Percentiles rank a stretch among this genome's conserved stretches.
phyloP scores from a whole-genome alignment of 2,113 vertebrate genomes.

The Odontophorus gujanensis region DNA sequence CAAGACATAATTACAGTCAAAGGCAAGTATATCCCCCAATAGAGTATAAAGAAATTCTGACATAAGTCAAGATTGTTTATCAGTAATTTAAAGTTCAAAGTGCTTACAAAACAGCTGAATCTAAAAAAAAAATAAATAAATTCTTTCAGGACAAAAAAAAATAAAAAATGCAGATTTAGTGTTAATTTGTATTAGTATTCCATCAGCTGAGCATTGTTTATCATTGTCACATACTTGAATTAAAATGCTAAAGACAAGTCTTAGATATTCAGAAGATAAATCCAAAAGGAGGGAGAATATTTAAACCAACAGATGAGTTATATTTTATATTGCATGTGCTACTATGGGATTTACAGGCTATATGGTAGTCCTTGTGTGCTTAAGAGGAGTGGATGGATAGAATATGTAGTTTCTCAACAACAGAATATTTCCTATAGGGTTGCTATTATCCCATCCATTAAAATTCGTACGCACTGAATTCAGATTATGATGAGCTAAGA shows the following conservation, averaged over 20 bases:
- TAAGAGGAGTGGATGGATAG: background rate
- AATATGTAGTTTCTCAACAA: background rate
- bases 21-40: background rate
- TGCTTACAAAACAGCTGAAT: background rate
- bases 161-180: background rate
- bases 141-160: background rate
- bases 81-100: background rate
- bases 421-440: background rate
- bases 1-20: background rate
- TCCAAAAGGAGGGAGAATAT: conserved; percentile 33
- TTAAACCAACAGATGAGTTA: conserved; percentile 24
- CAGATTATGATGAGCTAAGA: background rate
- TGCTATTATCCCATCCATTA: conserved; percentile 2
- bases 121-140: background rate
- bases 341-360: conserved; percentile 23
- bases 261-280: conserved; percentile 51
- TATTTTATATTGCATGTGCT: background rate
- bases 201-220: background rate
- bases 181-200: background rate
- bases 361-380: background rate
- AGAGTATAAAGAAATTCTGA: background rate
- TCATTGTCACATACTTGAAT: conserved; percentile 25
- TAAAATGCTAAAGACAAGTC: conserved; percentile 53
- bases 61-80: background rate
- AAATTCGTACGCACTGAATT: background rate